Percentiles rank a stretch among this genome's conserved stretches.
Conservation (phyloP, 2,888 invertebrate species). For the Maniola hyperantus region DNA sequence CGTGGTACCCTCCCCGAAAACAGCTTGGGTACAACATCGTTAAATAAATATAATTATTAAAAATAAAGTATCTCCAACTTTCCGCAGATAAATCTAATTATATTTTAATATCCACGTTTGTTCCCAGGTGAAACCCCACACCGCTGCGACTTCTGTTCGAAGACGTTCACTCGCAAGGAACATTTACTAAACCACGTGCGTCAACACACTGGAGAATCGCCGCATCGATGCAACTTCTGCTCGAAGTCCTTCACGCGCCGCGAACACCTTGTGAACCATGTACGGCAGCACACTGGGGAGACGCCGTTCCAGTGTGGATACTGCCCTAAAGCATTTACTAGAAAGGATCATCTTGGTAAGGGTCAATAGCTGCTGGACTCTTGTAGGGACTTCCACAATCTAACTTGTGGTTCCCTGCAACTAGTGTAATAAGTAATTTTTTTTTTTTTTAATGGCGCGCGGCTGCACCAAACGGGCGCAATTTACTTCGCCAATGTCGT, state of each 20-base stretch:
- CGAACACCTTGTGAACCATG: constrained; percentile 93
- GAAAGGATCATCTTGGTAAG: constrained; percentile 89
- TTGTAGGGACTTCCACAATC: no score
- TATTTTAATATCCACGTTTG: not conserved
- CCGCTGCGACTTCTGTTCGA: constrained; percentile 90
- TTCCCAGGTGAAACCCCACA: constrained; percentile 86
- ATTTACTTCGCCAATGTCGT: no score
- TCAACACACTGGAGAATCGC: constrained; percentile 91
- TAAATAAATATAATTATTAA: no score
- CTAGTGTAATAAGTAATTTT: no score
- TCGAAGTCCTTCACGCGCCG: constrained; percentile 93
- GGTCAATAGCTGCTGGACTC: not conserved
- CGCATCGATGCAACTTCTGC: constrained; percentile 93
- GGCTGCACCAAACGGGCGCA: no score
- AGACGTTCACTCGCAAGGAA: constrained; percentile 90
- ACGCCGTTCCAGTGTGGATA: constrained; percentile 91
- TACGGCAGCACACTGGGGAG: constrained; percentile 90
- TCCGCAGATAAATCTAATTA: no score
- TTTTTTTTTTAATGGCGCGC: no score
- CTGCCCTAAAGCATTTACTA: constrained; percentile 92
- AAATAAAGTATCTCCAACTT: no score
- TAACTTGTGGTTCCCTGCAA: no score
- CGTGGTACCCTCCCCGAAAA: no score
- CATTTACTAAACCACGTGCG: constrained; percentile 90
- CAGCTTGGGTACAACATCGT: no score